phyloP scores from a whole-genome alignment of 2,797 vertebrate species.

The Xiphophorus birchmanni region DNA sequence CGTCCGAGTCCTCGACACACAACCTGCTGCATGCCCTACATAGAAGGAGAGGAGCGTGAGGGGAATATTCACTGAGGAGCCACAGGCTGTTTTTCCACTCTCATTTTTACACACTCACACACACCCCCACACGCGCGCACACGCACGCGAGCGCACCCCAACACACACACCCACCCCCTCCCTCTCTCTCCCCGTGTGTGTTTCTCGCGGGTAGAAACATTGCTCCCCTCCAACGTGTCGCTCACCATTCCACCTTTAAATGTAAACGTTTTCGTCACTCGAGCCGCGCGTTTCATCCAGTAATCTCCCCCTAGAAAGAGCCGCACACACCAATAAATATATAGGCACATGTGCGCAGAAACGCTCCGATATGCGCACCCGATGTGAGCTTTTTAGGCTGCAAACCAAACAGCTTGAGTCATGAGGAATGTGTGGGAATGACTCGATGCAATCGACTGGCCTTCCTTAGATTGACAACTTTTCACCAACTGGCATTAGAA shows the following conservation, averaged over 20 bases:
- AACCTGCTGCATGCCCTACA: slow-evolving; percentile 80
- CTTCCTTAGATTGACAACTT: background rate
- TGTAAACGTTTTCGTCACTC: slow-evolving; percentile 41
- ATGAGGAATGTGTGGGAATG: background rate
- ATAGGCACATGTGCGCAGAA: slow-evolving; percentile 21
- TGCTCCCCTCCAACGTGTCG: slow-evolving; percentile 21
- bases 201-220: slow-evolving; percentile 15
- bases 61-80: slow-evolving; percentile 70
- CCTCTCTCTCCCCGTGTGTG: background rate
- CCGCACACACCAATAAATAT: background rate
- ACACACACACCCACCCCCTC: background rate
- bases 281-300: slow-evolving; percentile 20
- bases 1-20: slow-evolving; percentile 65
- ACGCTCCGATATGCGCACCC: background rate
- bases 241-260: slow-evolving; percentile 39
- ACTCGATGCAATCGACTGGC: background rate
- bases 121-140: background rate
- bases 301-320: slow-evolving; percentile 19
- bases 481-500: background rate
- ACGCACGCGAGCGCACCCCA: background rate
- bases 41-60: slow-evolving; percentile 66
- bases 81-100: slow-evolving; percentile 72
- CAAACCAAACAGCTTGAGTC: background rate
- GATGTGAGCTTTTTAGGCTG: background rate
- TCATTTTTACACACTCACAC: background rate